phyloP scores from a whole-genome alignment of 2,888 invertebrate genomes.

The Neria commutata region DNA sequence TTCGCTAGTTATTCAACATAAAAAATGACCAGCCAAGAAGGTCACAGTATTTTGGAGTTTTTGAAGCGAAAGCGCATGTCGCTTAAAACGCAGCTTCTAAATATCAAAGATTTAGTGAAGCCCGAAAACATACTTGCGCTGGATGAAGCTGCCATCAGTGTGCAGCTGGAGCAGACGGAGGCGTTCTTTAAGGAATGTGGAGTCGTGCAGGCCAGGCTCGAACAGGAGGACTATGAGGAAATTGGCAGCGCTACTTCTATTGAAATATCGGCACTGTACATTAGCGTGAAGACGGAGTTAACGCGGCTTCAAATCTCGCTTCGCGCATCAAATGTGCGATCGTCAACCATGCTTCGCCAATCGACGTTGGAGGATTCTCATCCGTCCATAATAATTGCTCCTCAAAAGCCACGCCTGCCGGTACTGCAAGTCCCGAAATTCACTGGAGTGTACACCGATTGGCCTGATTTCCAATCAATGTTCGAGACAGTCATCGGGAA shows the following conservation, averaged over 20 bases:
- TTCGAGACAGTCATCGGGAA: slow-evolving; percentile 21
- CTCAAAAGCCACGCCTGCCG: slow-evolving; percentile 14
- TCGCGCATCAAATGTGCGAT: neutral
- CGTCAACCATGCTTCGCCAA: neutral
- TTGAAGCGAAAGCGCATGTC: neutral
- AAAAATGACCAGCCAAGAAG: too few species aligned
- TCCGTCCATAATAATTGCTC: neutral
- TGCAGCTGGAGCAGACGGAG: neutral
- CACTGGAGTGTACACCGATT: slow-evolving; percentile 16
- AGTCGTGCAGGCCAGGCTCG: slow-evolving; percentile 1
- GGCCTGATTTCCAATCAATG: slow-evolving; percentile 28
- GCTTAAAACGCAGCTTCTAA: too few species aligned
- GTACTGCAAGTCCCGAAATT: slow-evolving; percentile 22
- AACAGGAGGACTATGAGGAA: slow-evolving; percentile 6
- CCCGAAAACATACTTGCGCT: neutral
- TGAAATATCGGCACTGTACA: neutral
- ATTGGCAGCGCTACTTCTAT: slow-evolving; percentile 1
- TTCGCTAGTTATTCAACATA: too few species aligned
- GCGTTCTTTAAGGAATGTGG: slow-evolving; percentile 6
- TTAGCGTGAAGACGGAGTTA: slow-evolving; percentile 6
- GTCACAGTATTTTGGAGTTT: too few species aligned
- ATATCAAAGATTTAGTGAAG: too few species aligned
- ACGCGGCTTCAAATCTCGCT: neutral
- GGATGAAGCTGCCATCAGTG: too few species aligned
- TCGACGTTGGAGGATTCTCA: slow-evolving; percentile 6